Percentiles rank a stretch among this genome's conserved stretches.
phyloP scores from a whole-genome alignment of 2,797 vertebrate species.

The Sebastes melanostomus region DNA sequence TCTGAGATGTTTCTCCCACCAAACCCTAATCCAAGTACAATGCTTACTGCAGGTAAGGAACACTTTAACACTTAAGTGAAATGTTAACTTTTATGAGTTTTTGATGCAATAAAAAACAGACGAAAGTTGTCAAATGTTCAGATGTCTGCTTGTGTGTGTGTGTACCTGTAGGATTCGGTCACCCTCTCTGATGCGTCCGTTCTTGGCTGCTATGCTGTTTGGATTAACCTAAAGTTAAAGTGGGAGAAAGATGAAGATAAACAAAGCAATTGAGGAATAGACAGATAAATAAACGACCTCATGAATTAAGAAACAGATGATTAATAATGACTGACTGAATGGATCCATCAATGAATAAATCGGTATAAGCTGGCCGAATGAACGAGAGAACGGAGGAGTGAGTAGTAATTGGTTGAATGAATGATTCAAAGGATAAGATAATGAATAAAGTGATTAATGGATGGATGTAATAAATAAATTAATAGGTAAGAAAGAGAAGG shows the following conservation, averaged over 20 bases:
- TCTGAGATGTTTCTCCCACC: background rate
- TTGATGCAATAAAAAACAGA: background rate
- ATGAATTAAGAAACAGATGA: background rate
- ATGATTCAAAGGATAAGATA: background rate
- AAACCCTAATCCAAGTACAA: background rate
- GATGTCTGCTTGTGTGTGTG: background rate
- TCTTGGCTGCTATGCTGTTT: constrained; percentile 88
- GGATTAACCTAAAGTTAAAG: constrained; percentile 83
- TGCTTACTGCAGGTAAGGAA: background rate
- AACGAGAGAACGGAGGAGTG: background rate
- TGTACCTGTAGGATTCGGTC: constrained; percentile 87
- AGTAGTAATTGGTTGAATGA: background rate
- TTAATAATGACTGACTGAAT: background rate
- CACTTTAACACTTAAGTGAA: background rate
- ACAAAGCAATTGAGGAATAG: background rate
- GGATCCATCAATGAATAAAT: background rate
- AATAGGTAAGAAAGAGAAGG: background rate
- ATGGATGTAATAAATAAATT: background rate
- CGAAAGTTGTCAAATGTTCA: background rate
- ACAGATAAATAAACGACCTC: background rate
- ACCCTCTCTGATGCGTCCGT: constrained; percentile 86
- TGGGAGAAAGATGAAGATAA: background rate
- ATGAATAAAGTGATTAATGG: constrained; percentile 3
- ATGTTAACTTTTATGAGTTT: background rate
- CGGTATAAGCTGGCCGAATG: background rate